These are phyloP conservation scores for Pammene fasciana DNA, from an alignment of 2,888 invertebrate species.

Conservation along the genomic window DNA sequence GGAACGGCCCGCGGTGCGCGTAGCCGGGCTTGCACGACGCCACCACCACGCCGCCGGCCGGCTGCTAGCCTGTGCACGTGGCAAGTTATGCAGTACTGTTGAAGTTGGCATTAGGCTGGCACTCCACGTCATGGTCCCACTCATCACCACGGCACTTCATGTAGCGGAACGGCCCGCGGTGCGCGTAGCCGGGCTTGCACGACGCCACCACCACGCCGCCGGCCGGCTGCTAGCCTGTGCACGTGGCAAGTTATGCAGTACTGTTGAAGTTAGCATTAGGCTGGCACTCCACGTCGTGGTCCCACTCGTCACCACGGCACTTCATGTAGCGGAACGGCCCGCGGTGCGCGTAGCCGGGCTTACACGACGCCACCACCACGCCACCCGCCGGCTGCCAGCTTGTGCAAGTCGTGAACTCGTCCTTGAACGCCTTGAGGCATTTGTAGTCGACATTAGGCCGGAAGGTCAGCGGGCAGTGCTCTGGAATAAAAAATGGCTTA, in stretches of 20 bases:
- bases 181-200: not conserved
- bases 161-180: slow-evolving; percentile 5
- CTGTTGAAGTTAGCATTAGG: slow-evolving; percentile 8
- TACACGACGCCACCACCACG: not conserved
- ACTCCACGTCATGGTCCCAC: slow-evolving; percentile 13
- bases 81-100: not conserved
- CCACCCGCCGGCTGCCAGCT: slow-evolving; percentile 3
- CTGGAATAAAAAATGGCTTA: not conserved
- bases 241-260: not conserved
- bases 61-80: not conserved
- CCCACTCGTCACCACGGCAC: slow-evolving; percentile 6
- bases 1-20: slow-evolving; percentile 8
- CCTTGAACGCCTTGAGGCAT: slow-evolving; percentile 8
- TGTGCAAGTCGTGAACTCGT: not conserved
- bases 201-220: not conserved
- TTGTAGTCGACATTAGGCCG: slow-evolving; percentile 8
- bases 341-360: not conserved
- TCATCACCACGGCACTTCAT: slow-evolving; percentile 2
- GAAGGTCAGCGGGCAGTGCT: slow-evolving; percentile 3
- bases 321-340: slow-evolving; percentile 9
- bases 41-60: not conserved
- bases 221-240: not conserved
- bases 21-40: not conserved
- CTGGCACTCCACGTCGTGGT: slow-evolving; percentile 5
- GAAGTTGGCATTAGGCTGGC: slow-evolving; percentile 9